Base-by-base conservation (phyloP, 2,888 invertebrate species). In the Sarcophaga subvicina region DNA sequence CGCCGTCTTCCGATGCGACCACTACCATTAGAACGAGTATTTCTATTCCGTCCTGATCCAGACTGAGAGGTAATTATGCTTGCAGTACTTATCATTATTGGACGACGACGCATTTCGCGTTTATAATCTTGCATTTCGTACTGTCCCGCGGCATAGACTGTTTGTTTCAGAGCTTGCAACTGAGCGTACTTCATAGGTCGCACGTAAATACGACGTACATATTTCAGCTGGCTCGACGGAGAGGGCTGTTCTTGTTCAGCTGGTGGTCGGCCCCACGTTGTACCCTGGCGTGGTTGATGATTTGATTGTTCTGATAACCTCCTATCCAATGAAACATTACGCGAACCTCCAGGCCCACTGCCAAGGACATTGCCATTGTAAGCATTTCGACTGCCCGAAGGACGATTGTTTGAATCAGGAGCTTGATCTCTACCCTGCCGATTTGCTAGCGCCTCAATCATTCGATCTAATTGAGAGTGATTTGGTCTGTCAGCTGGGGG, bases 71-170 rank as follows among this genome's bases (percentile, higher is more conserved):
- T 92, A 12, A 93, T 93, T 47, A 93, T 94, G 80, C 94, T 93
- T 25, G 95, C 94, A 27, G 95, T 95, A 88, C 94, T 95, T 87
- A 95, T 95, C 95, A 96, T 95, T 87, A 96, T 95, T 0, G 97
- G 96, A 0, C 96, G 95, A 60, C 96, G 95, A 12, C 96, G 95
- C 95, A 97, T 96, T 94, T 97, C 97, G 76, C 96, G 95, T 75
- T 95, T 95, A 93, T 96, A 97, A 91, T 96, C 94, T 91, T 97
- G 97, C 89, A 94, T 93, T 83, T 94, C 93, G 76, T 91, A 93
- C 86, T 92, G 93, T 0, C 93, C 93, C 11, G 93, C 92, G 12
- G 92, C 91, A 83, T 92, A 93, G 3, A 93, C 93, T 2, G 89
- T 90, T 75, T 93, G 93, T 80, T 92, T 93, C 2, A 94, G 90